phyloP scores from a whole-genome alignment of 2,888 invertebrate species.

The Chymomyza procnemis region DNA sequence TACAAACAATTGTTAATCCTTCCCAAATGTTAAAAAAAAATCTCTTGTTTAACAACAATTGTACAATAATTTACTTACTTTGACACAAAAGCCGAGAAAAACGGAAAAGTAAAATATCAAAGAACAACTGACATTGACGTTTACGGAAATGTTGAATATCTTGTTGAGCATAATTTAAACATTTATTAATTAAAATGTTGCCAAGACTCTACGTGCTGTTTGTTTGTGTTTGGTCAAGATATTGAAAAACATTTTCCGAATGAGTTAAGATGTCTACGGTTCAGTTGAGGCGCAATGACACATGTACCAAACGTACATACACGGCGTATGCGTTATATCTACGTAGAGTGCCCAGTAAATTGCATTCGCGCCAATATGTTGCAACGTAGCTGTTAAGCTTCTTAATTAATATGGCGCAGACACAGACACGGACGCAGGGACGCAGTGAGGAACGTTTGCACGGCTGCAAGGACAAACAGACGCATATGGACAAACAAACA shows the following conservation, averaged over 20 bases:
- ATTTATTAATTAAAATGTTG: conserved; percentile 22
- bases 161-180: conserved; percentile 34
- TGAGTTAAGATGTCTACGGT: not conserved
- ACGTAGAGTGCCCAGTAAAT: not conserved
- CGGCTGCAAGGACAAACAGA: not conserved
- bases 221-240: not conserved
- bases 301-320: not conserved
- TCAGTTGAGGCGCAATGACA: not conserved
- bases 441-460: conserved; percentile 3
- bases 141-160: not conserved
- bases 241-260: not conserved
- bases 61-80: not conserved
- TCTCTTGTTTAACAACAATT: not conserved
- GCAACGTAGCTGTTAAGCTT: not conserved
- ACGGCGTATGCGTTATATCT: conserved; percentile 7
- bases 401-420: conserved; percentile 11
- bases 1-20: no score
- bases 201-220: not conserved
- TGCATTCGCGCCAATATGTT: not conserved
- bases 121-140: not conserved
- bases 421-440: conserved; percentile 20
- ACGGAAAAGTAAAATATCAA: not conserved
- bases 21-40: no score
- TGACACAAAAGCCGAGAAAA: not conserved
- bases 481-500: no score